A percentile compares a stretch with the other conserved stretches of the same genome.
Conservation (phyloP, 2,888 invertebrate genomes). For the Lysandra coridon region DNA sequence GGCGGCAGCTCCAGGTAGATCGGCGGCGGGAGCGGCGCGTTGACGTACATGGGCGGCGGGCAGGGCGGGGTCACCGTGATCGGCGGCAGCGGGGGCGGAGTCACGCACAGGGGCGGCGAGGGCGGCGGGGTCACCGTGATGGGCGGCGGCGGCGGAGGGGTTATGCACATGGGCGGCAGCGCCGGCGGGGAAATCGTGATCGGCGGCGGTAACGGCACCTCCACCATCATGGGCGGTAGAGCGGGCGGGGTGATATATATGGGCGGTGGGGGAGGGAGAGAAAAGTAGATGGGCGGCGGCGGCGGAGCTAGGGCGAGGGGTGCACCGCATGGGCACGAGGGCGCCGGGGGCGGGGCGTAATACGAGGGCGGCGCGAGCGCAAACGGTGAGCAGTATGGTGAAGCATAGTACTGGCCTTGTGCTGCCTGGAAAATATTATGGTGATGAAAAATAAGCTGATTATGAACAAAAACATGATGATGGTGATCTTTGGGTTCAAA, state of each 20-base stretch:
- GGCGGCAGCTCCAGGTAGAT: conserved; percentile 46
- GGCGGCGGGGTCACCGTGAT: conserved; percentile 61
- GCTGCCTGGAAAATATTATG: conserved; percentile 51
- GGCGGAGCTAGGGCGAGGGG: conserved; percentile 47
- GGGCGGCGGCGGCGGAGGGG: conserved; percentile 61
- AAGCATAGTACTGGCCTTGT: conserved; percentile 59
- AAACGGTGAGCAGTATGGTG: conserved; percentile 42
- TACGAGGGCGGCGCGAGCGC: conserved; percentile 39
- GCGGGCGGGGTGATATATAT: conserved; percentile 60
- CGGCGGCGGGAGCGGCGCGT: conserved; percentile 54
- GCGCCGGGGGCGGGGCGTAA: conserved; percentile 33
- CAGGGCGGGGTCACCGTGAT: conserved; percentile 54
- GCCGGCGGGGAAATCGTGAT: conserved; percentile 55
- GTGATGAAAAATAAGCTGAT: too few relatives aligned
- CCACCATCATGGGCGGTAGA: conserved; percentile 59
- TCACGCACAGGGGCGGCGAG: conserved; percentile 59
- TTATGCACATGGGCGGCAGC: conserved; percentile 60
- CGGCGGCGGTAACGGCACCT: conserved; percentile 57
- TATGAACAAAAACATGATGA: neutral
- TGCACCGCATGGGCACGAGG: conserved; percentile 41
- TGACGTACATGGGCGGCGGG: conserved; percentile 61
- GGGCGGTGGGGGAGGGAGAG: conserved; percentile 60
- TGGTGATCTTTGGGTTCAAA: neutral
- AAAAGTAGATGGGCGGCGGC: conserved; percentile 59
- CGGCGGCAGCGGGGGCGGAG: conserved; percentile 49